These are phyloP conservation scores for Zygogramma bicolorata DNA, from an alignment of 2,888 invertebrate species.

Conservation along the genomic window DNA sequence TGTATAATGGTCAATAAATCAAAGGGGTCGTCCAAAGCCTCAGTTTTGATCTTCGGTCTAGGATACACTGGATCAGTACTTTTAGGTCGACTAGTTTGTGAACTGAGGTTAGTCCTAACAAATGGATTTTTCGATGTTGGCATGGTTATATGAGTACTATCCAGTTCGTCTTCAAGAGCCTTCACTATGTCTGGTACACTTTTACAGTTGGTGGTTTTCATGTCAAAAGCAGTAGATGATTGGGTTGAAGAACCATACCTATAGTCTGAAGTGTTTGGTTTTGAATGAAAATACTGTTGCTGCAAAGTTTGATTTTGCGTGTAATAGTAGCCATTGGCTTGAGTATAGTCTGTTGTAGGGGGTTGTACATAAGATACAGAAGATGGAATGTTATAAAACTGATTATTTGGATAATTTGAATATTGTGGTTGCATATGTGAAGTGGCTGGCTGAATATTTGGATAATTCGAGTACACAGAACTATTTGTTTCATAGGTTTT, in stretches of 20 bases:
- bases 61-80: conserved; percentile 51
- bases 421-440: conserved; percentile 36
- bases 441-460: conserved; percentile 15
- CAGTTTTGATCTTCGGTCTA: conserved; percentile 47
- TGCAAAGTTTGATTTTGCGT: conserved; percentile 27
- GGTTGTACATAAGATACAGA: conserved; percentile 39
- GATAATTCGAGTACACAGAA: conserved; percentile 36
- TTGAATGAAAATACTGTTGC: conserved; percentile 31
- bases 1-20: conserved; percentile 68
- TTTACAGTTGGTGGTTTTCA: conserved; percentile 45
- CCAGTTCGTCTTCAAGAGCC: conserved; percentile 78
- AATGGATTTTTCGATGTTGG: conserved; percentile 35
- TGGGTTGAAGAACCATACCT: conserved; percentile 18
- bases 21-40: conserved; percentile 63
- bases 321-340: conserved; percentile 48
- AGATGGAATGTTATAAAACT: conserved; percentile 51
- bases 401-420: conserved; percentile 36
- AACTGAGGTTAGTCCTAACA: conserved; percentile 30
- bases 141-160: conserved; percentile 58
- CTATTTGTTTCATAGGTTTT: conserved; percentile 28
- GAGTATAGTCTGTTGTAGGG: conserved; percentile 39
- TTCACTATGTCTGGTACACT: conserved; percentile 80
- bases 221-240: conserved; percentile 16
- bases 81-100: conserved; percentile 45
- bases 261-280: conserved; percentile 24